Base-by-base conservation (phyloP, 2,888 invertebrate species). In the Steinernema carpocapsae region DNA sequence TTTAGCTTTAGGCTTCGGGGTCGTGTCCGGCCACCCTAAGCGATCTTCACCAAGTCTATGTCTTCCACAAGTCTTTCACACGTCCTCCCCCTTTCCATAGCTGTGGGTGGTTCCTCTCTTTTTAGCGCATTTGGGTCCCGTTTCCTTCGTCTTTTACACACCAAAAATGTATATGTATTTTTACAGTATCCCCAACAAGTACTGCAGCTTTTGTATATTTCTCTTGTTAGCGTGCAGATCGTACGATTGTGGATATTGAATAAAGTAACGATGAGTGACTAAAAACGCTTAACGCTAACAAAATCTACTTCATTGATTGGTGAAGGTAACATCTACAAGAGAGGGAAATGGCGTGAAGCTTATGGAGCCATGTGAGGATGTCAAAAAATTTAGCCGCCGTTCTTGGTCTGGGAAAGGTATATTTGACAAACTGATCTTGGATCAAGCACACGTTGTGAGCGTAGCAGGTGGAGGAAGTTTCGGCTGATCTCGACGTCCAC, bases 301-400 rank as follows among this genome's bases (percentile, higher is more conserved):
- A n/a, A n/a, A n/a, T n/a, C n/a, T n/a, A n/a, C n/a, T n/a, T n/a
- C n/a, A n/a, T n/a, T n/a, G n/a, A n/a, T n/a, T n/a, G n/a, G n/a
- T n/a, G n/a, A n/a, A n/a, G n/a, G n/a, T n/a, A n/a, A n/a, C n/a
- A n/a, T n/a, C n/a, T n/a, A n/a, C n/a, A n/a, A n/a, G n/a, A n/a
- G n/a, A n/a, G 93, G 88, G 97, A 96, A 83, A 96, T 96, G 84
- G 94, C 93, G 91, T 95, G 95, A 88, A 97, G 94, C 93, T 95
- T 91, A 79, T 92, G 91, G 12, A 86, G 78, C 84, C 87, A 88
- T 17, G 88, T 86, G 64, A 89, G 82, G 52, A 89, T 86, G 70
- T 88, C 87, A n/a, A 6, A 85, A 85, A 42, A 88, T 85, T 45
- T 88, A 79, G 42, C 88, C 86, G 0, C 82, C 80, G 56, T 82